Conservation (phyloP, 2,113 vertebrate genomes). For the Myocastor coypus region DNA sequence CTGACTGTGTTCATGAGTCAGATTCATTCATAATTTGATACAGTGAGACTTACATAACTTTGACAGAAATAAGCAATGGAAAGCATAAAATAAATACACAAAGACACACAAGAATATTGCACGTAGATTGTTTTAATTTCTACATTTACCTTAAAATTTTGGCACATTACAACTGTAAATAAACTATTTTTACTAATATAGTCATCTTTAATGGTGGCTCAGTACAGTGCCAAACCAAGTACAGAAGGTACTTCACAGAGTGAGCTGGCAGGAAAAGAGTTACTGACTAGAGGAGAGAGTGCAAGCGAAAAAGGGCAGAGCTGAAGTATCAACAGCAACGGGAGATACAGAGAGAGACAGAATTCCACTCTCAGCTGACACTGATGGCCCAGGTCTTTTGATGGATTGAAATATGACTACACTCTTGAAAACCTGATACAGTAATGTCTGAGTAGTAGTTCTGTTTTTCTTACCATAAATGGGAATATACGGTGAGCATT, state of each 20-base stretch:
- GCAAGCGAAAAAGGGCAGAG: neutral
- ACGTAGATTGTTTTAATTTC: neutral
- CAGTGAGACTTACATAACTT: neutral
- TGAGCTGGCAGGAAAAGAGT: neutral
- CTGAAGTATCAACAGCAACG: neutral
- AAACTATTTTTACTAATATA: neutral
- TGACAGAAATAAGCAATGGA: neutral
- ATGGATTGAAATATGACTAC: neutral
- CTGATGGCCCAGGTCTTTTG: neutral
- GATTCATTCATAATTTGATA: neutral
- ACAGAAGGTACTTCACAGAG: neutral
- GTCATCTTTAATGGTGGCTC: neutral
- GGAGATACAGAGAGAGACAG: neutral
- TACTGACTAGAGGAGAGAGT: neutral
- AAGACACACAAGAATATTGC: neutral
- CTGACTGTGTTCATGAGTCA: neutral
- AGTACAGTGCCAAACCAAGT: neutral
- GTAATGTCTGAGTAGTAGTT: neutral
- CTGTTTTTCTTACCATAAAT: neutral
- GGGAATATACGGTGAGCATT: neutral
- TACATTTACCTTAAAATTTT: neutral
- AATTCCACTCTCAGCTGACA: neutral
- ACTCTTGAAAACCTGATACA: neutral
- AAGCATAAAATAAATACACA: neutral
- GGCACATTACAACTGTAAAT: neutral